Conservation (phyloP, 2,113 vertebrate genomes). For the Alexandromys fortis region DNA sequence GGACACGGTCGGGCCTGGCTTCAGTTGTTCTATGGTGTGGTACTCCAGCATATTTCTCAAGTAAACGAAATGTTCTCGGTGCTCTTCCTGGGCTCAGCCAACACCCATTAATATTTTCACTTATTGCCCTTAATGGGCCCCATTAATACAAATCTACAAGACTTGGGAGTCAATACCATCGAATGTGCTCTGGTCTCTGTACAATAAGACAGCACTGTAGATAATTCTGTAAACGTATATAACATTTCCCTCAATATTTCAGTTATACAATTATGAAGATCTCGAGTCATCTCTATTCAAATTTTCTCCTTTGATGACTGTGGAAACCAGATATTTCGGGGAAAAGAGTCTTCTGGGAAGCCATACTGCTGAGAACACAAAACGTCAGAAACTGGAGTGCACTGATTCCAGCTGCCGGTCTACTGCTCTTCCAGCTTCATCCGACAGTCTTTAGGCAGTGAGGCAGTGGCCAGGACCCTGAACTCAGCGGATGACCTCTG, state of each 20-base stretch:
- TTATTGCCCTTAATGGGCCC: background rate
- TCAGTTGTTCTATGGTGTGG: background rate
- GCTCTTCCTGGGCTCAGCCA: background rate
- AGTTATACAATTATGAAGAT: background rate
- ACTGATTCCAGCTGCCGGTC: background rate
- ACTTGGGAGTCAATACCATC: background rate
- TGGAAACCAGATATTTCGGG: background rate
- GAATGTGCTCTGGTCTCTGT: background rate
- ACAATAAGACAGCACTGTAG: background rate
- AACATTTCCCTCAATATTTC: background rate
- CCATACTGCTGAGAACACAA: background rate
- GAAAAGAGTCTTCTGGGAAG: background rate
- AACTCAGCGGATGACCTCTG: background rate
- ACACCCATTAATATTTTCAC: background rate
- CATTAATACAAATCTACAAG: background rate
- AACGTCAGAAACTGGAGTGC: background rate
- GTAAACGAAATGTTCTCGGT: background rate
- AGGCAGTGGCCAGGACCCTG: background rate
- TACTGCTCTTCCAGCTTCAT: too few species aligned
- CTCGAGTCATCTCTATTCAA: background rate
- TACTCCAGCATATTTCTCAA: background rate
- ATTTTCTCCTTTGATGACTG: background rate
- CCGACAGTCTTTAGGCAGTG: background rate
- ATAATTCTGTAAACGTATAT: background rate
- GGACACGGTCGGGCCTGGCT: background rate